Evolutionary conservation across 2,797 vertebrate species (phyloP), one percentile per base, ranked within the genome.

Genomic region (Sebastes variabilis): DNA sequence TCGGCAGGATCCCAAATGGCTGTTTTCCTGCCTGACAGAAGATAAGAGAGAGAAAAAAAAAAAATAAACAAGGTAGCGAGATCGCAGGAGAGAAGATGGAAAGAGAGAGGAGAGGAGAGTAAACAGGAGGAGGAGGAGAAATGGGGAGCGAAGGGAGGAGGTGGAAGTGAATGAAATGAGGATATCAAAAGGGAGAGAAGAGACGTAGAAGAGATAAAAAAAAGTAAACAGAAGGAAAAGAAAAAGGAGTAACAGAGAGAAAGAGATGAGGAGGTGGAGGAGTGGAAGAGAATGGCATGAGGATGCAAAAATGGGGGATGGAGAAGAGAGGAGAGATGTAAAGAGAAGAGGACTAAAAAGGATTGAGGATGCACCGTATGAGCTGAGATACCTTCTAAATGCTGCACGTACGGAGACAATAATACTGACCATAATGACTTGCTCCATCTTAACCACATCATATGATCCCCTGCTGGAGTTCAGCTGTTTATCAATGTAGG

Each of bases 1-100:
- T 89, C 88, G 91, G 92, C 93, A 90, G 92, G 88, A 92, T 88
- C 90, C 88, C 91, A 94, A 95, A 95, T 93, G 92, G 84, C 87
- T 94, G 92, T 94, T 94, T 93, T 88, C 83, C 90, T 88, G 89
- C 89, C 85, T 91, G 91, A 93, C 90, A 91, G 90, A 87, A 92
- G 89, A 92, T 94, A 93, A 93, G 88, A 87, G 83, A 49, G 77
- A 11, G 49, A 80, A 16, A 18, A 74, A 80, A 82, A 81, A 85
- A 78, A 70, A 80, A 84, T 85, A 87, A 85, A 88, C 83, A 89
- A 80, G 88, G 84, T 74, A 59, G 77, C 56, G 46, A 70, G 87
- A 89, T 88, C 22, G 54, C 78, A 79, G 69, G 75, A 66, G 70
- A 80, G 84, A 80, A 38, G 67, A 68, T 54, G 29, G 34, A 72